These are phyloP conservation scores for Centropus bengalensis DNA, from an alignment of 2,113 vertebrate genomes.

Conservation along the genomic window DNA sequence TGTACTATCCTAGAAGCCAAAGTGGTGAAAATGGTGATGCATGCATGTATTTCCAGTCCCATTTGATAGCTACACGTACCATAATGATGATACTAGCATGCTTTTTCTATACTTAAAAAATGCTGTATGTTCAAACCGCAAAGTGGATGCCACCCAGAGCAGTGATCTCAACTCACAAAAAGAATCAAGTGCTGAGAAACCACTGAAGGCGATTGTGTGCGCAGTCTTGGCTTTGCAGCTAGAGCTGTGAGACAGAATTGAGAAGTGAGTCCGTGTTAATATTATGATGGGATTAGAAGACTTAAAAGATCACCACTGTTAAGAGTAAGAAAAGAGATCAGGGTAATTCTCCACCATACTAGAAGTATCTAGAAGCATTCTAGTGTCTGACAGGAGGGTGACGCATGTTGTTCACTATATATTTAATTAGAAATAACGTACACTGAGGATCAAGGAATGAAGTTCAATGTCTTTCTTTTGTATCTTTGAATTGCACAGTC, in stretches of 20 bases:
- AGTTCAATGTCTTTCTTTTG: neutral
- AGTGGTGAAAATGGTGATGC: neutral
- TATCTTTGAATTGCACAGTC: neutral
- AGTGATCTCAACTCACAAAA: neutral
- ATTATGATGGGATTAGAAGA: neutral
- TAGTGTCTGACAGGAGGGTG: neutral
- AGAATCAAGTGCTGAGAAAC: neutral
- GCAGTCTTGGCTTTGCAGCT: neutral
- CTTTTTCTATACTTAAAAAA: neutral
- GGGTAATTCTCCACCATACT: neutral
- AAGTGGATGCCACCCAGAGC: neutral
- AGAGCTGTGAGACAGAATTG: neutral
- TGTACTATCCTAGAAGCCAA: neutral
- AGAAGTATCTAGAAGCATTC: neutral
- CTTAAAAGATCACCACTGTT: neutral
- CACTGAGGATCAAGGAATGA: neutral
- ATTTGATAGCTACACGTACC: neutral
- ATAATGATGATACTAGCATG: neutral
- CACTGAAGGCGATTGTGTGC: neutral
- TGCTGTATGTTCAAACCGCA: neutral
- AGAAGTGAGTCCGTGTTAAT: neutral
- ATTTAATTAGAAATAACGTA: neutral
- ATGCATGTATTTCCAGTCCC: neutral
- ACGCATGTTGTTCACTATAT: neutral
- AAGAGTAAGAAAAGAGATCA: neutral